These are phyloP conservation scores for Flexamia atlantica DNA, from an alignment of 2,888 invertebrate genomes.

Conservation along the genomic window DNA sequence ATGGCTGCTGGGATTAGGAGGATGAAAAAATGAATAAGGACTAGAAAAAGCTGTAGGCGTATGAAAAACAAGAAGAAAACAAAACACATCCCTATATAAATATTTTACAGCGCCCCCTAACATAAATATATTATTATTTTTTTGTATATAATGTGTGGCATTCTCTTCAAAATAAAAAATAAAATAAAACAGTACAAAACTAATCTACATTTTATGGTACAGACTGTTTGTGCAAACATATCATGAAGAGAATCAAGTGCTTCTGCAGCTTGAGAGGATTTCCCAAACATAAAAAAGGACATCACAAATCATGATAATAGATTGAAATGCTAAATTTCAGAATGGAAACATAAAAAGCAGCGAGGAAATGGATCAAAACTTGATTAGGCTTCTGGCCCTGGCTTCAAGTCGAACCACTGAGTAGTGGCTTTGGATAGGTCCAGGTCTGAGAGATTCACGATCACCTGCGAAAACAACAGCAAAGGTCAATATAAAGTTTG, in stretches of 20 bases:
- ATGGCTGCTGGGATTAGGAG: background rate
- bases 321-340: background rate
- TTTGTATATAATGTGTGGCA: conserved; percentile 17
- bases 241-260: background rate
- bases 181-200: no score
- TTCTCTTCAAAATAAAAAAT: background rate
- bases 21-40: background rate
- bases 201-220: background rate
- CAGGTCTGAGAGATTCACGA: conserved; percentile 81
- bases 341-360: background rate
- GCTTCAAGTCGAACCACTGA: conserved; percentile 85
- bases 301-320: background rate
- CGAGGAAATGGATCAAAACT: background rate
- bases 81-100: no score
- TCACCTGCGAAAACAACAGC: conserved; percentile 75
- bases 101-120: no score
- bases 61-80: background rate
- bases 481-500: conserved; percentile 51
- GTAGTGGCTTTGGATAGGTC: conserved; percentile 84
- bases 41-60: background rate
- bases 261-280: background rate
- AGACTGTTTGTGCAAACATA: background rate
- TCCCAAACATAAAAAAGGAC: background rate
- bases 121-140: no score
- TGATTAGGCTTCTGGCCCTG: conserved; percentile 72